A percentile compares a stretch with the other conserved stretches of the same genome.
phyloP scores from a whole-genome alignment of 1,140 invertebrate genomes.

The Linepithema humile region DNA sequence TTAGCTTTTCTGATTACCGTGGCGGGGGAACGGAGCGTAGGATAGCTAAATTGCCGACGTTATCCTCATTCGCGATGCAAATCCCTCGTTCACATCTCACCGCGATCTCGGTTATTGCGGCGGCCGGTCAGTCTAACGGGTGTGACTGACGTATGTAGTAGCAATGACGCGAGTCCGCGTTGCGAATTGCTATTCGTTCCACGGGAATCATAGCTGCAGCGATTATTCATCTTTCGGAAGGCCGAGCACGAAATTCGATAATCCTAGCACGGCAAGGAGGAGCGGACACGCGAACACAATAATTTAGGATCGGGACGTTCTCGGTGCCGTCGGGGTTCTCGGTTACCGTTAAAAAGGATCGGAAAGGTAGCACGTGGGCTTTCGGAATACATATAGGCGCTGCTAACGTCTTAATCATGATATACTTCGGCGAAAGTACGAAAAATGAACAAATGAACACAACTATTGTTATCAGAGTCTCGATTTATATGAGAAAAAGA shows the following conservation, averaged over 20 bases:
- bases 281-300: slow-evolving; percentile 54
- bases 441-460: neutral
- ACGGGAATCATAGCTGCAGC: slow-evolving; percentile 55
- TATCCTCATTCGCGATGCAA: slow-evolving; percentile 46
- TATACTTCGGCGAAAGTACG: neutral
- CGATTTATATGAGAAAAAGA: too few relatives aligned
- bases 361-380: neutral
- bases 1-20: slow-evolving; percentile 3
- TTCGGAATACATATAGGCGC: neutral
- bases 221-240: slow-evolving; percentile 58
- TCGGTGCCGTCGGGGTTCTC: neutral
- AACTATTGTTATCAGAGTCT: neutral
- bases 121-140: slow-evolving; percentile 32
- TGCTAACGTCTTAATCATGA: neutral
- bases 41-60: slow-evolving; percentile 33
- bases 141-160: slow-evolving; percentile 29
- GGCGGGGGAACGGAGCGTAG: neutral
- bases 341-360: slow-evolving; percentile 35
- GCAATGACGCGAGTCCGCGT: slow-evolving; percentile 20
- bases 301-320: slow-evolving; percentile 47
- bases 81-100: slow-evolving; percentile 4
- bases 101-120: slow-evolving; percentile 41
- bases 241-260: slow-evolving; percentile 50
- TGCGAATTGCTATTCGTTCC: slow-evolving; percentile 55
- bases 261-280: slow-evolving; percentile 40